A percentile compares a stretch with the other conserved stretches of the same genome.
These are phyloP conservation scores for Dipodomys ordii DNA, from an alignment of 2,113 vertebrate species.

Conservation along the genomic window DNA sequence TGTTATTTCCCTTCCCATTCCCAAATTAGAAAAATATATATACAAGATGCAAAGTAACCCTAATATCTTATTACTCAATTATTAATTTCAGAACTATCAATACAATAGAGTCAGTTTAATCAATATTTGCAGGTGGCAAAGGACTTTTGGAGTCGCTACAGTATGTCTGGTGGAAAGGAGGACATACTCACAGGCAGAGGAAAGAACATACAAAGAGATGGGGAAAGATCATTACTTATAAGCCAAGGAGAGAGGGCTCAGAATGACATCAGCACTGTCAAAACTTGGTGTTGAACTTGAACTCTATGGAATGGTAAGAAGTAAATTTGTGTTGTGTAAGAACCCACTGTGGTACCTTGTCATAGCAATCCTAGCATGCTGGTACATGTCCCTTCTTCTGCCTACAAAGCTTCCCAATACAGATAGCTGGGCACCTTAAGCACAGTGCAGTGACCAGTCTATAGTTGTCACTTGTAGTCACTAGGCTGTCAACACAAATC, in stretches of 20 bases:
- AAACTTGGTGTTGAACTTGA: not conserved
- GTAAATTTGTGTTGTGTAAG: not conserved
- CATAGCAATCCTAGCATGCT: not conserved
- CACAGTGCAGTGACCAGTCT: not conserved
- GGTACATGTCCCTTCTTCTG: not conserved
- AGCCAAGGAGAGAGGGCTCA: not conserved
- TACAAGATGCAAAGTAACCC: not conserved
- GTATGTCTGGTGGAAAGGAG: not conserved
- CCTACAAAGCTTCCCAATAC: not conserved
- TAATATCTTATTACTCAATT: slow-evolving; percentile 40
- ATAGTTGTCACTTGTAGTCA: not conserved
- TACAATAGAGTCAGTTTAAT: not conserved
- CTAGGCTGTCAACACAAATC: no score
- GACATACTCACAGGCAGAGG: not conserved
- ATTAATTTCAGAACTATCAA: slow-evolving; percentile 51
- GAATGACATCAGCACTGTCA: not conserved
- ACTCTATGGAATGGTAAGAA: not conserved
- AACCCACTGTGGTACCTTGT: not conserved
- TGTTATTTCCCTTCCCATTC: no score
- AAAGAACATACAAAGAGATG: not conserved
- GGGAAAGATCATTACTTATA: not conserved
- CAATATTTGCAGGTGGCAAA: slow-evolving; percentile 5
- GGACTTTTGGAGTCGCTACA: not conserved
- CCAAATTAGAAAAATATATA: no score
- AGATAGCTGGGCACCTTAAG: not conserved